Conservation (phyloP, 1,140 invertebrate species). For the Orius insidiosus region DNA sequence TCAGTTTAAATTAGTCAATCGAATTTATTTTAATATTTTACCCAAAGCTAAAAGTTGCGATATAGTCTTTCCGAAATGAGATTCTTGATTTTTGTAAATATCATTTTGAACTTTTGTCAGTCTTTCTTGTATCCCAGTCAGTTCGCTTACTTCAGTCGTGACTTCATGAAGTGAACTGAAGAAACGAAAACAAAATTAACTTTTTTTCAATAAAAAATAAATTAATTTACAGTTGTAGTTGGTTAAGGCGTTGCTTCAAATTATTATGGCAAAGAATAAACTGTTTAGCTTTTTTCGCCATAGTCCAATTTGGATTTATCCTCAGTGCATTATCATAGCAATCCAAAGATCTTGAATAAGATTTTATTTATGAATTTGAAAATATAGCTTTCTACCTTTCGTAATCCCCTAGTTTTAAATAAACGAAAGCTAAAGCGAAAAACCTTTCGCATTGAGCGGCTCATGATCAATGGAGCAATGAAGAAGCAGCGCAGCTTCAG, state of each 20-base stretch:
- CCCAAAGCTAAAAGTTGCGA: constrained; percentile 14
- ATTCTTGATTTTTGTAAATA: constrained; percentile 5
- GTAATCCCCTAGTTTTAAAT: constrained; percentile 45
- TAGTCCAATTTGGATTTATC: constrained; percentile 35
- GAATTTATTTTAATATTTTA: not conserved
- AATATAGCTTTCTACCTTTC: constrained; percentile 30
- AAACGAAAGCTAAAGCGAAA: constrained; percentile 61
- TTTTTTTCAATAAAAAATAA: constrained; percentile 1
- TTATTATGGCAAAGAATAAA: constrained; percentile 50
- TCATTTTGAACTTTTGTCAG: not conserved
- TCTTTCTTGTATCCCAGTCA: not conserved
- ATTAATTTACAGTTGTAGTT: constrained; percentile 41
- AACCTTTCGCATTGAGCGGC: constrained; percentile 46
- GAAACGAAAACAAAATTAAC: not conserved
- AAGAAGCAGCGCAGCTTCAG: constrained; percentile 62
- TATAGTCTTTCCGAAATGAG: not conserved
- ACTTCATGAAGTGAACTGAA: not conserved
- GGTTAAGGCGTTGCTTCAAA: constrained; percentile 42
- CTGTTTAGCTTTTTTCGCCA: constrained; percentile 39
- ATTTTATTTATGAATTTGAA: not conserved
- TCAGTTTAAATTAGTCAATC: constrained; percentile 3
- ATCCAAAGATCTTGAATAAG: constrained; percentile 28
- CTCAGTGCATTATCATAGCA: constrained; percentile 54
- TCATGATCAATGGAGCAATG: constrained; percentile 64
- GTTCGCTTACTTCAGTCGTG: not conserved